Evolutionary conservation across 2,888 invertebrate genomes (phyloP), one percentile per base, ranked within the genome.

Genomic region (Eudasyphora cyanicolor): DNA sequence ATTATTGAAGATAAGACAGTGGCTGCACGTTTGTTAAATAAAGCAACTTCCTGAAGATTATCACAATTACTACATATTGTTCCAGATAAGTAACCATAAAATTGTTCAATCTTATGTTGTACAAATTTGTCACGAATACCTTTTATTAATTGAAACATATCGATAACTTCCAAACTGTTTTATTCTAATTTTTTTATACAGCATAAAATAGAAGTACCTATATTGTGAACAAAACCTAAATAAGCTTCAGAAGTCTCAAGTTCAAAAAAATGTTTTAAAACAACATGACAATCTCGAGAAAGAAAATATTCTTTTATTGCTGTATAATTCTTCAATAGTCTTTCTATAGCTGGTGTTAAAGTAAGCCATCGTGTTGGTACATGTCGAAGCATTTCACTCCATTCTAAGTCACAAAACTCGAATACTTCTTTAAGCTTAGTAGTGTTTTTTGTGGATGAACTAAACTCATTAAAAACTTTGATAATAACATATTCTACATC

Each of bases 171-270:
- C 6, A 77, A 42, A n/a, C 54, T 60, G 8, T 81, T 29, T 14
- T 70, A n/a, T 49, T 85, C 78, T 10, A 82, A 24, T 75, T 83
- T 80, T 32, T 77, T 74, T 57, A 82, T 77, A n/a, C 19, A 12
- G 1, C 35, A 69, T 75, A 35, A 19, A 54, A 82, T 51, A 10
- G 32, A 12, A 19, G 60, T n/a, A 29, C n/a, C n/a, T n/a, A n/a
- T n/a, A n/a, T n/a, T n/a, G n/a, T n/a, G n/a, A 7, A 76, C 35
- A 27, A 83, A 83, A 8, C 79, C 64, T 12, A 76, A 74, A 60
- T 79, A 83, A 21, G 79, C 79, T 54, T 83, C 76, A 8, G n/a
- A n/a, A n/a, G n/a, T n/a, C n/a, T 83, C 73, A 57, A 69, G 27
- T 17, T 76, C 57, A 19, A 83, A 83, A 62, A 83, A 83, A 70